phyloP scores from a whole-genome alignment of 2,797 vertebrate species.

The Iguana delicatissima region DNA sequence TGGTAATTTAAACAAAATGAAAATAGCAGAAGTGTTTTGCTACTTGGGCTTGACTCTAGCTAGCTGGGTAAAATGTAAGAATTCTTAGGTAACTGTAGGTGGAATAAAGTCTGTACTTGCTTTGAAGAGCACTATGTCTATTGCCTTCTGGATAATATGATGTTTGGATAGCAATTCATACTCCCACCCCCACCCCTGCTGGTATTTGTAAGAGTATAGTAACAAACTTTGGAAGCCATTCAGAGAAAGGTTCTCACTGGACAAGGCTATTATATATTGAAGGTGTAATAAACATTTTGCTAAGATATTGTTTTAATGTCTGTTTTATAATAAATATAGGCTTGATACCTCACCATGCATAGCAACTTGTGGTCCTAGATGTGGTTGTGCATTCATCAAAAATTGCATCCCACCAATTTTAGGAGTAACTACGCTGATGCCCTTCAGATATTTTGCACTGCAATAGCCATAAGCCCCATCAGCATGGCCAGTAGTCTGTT shows the following conservation, averaged over 20 bases:
- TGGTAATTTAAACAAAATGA: conserved; percentile 9
- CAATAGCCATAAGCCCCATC: neutral
- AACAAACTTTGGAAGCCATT: neutral
- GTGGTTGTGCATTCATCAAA: neutral
- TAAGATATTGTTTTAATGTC: neutral
- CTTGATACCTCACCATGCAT: neutral
- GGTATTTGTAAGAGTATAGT: neutral
- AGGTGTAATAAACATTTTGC: neutral
- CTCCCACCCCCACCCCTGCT: neutral
- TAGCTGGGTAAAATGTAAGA: neutral
- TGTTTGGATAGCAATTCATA: neutral
- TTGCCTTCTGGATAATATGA: neutral
- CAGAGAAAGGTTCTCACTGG: neutral
- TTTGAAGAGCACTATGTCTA: accelerated
- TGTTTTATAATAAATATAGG: neutral
- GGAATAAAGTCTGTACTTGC: conserved; percentile 1
- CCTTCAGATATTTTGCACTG: neutral
- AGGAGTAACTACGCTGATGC: neutral
- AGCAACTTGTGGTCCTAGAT: neutral
- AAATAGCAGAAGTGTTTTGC: neutral
- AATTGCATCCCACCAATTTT: neutral
- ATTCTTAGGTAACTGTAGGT: accelerated
- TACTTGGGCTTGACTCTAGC: neutral
- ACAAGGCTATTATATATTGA: neutral
- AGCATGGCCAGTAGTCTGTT: neutral